Evolutionary conservation across 37 sponge, comb jelly and placozoan species (phyloP).

Genomic region (Aphrocallistes beatrix): DNA sequence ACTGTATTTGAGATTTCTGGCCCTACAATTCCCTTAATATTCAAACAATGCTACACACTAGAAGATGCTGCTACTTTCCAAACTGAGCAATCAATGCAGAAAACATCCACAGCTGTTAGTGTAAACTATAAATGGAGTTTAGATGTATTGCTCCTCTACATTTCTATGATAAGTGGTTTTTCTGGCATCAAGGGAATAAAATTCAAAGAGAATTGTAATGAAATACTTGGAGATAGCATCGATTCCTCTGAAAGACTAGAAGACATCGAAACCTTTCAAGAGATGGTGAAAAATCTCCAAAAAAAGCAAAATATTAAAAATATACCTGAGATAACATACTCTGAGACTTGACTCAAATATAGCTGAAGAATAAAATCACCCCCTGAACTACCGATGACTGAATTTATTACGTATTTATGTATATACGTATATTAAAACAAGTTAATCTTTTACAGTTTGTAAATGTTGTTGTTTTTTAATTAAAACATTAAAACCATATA

Average conservation of each 20-base stretch:
- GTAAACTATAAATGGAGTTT: constrained; percentile 1
- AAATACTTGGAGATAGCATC: background rate
- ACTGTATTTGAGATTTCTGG: background rate
- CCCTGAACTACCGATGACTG: too few species aligned
- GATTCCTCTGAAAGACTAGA: background rate
- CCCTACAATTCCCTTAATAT: background rate
- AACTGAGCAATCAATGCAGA: background rate
- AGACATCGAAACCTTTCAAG: background rate
- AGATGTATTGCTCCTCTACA: background rate
- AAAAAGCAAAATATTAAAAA: background rate
- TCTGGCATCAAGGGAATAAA: background rate
- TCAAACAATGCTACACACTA: constrained; percentile 12
- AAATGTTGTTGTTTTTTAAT: too few species aligned
- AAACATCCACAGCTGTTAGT: background rate
- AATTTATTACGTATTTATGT: too few species aligned
- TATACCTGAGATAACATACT: background rate
- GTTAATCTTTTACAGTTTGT: too few species aligned
- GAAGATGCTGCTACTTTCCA: background rate
- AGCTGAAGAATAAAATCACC: too few species aligned
- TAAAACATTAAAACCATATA: too few species aligned
- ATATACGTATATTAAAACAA: too few species aligned
- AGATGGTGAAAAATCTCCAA: background rate
- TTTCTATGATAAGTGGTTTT: background rate
- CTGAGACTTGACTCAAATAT: too few species aligned
- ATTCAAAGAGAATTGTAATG: background rate